phyloP scores from a whole-genome alignment of 2,888 invertebrate species.

The Norana najaformis region DNA sequence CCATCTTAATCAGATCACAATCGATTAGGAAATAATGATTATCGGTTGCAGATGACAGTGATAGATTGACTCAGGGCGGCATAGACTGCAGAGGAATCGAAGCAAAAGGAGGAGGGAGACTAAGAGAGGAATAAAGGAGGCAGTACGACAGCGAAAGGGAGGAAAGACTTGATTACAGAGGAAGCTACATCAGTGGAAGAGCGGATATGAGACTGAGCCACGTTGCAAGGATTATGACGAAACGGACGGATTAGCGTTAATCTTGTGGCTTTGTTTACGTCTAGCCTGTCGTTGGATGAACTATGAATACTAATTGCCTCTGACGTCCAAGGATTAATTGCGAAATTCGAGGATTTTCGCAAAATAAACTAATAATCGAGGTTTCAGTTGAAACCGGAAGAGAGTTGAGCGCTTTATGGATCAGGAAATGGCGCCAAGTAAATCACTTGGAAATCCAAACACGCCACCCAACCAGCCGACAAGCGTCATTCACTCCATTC shows the following conservation, averaged over 20 bases:
- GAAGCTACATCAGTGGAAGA: background rate
- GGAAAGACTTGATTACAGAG: background rate
- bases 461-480: background rate
- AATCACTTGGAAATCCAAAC: background rate
- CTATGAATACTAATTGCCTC: background rate
- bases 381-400: background rate
- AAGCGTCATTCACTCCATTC: background rate
- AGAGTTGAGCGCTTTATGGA: background rate
- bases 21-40: constrained; percentile 19
- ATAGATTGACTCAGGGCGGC: background rate
- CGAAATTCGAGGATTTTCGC: background rate
- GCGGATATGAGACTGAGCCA: background rate
- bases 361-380: constrained; percentile 13
- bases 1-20: constrained; percentile 16
- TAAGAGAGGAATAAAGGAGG: background rate
- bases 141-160: background rate
- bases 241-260: constrained; percentile 1
- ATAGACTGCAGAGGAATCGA: background rate
- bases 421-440: background rate
- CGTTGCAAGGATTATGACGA: background rate
- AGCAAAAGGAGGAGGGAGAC: too few relatives aligned
- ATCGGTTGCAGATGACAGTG: constrained; percentile 16
- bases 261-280: background rate
- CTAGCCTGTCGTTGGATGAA: background rate
- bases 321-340: constrained; percentile 13